Evolutionary conservation across 2,797 vertebrate genomes (phyloP).

Genomic region (Allobates femoralis): DNA sequence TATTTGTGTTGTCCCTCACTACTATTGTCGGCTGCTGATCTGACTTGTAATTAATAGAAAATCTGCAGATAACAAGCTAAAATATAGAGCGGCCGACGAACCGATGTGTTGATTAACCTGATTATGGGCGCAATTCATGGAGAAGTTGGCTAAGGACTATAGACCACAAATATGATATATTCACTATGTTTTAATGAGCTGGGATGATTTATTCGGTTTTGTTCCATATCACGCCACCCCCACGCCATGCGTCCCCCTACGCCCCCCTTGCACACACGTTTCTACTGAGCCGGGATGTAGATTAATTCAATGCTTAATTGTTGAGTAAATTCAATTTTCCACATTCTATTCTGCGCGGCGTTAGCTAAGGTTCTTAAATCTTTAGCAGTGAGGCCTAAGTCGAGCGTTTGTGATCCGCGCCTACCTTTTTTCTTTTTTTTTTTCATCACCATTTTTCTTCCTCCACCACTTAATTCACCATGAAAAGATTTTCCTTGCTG

Average conservation of each 20-base stretch:
- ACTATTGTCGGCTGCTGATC: conserved; percentile 87
- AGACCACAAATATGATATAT: conserved; percentile 89
- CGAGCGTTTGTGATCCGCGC: conserved; percentile 88
- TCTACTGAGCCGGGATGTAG: conserved; percentile 86
- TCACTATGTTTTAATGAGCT: conserved; percentile 93
- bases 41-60: conserved; percentile 97
- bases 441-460: conserved; percentile 94
- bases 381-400: conserved; percentile 84
- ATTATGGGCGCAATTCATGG: conserved; percentile 76
- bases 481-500: conserved; percentile 99
- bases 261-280: conserved; percentile 83
- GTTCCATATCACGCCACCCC: conserved; percentile 78
- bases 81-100: conserved; percentile 76
- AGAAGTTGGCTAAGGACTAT: conserved; percentile 71
- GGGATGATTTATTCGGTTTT: conserved; percentile 84
- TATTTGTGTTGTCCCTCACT: conserved; percentile 91
- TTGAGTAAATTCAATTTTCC: conserved; percentile 99
- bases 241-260: conserved; percentile 69
- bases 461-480: conserved; percentile 96
- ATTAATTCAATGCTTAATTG: conserved; percentile 99
- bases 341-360: conserved; percentile 93
- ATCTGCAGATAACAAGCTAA: conserved; percentile 81
- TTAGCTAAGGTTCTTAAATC: conserved; percentile 98
- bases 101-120: conserved; percentile 80
- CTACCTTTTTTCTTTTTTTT: conserved; percentile 79